phyloP scores from a whole-genome alignment of 2,888 invertebrate genomes.

The Drosophila percnosoma region DNA sequence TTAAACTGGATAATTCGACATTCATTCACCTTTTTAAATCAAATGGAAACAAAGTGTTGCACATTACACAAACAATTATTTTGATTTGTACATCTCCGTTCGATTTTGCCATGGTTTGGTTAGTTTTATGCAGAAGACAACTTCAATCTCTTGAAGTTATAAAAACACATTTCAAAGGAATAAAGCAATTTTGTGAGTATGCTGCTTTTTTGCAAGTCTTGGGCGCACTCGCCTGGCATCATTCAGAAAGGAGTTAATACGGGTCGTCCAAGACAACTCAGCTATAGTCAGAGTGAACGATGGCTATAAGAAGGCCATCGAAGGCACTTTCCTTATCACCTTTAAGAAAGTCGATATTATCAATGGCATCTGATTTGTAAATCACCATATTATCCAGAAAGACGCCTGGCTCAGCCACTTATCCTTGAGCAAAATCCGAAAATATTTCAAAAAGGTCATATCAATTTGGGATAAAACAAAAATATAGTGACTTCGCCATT shows the following conservation, averaged over 20 bases:
- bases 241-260: constrained; percentile 18
- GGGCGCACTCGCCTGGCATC: constrained; percentile 29
- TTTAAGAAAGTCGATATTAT: constrained; percentile 55
- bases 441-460: constrained; percentile 3
- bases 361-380: constrained; percentile 41
- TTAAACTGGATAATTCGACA: constrained; percentile 17
- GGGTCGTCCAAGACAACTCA: constrained; percentile 25
- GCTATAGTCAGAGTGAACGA: constrained; percentile 44
- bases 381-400: constrained; percentile 20
- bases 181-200: constrained; percentile 3
- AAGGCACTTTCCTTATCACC: constrained; percentile 61
- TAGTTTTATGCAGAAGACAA: constrained; percentile 5
- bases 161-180: background rate
- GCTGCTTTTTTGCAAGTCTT: constrained; percentile 3
- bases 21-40: constrained; percentile 14
- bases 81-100: background rate
- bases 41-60: constrained; percentile 10
- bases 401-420: constrained; percentile 22
- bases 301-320: constrained; percentile 53
- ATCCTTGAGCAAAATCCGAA: constrained; percentile 3
- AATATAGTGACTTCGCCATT: constrained; percentile 7
- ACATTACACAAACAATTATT: constrained; percentile 6
- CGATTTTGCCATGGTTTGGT: background rate
- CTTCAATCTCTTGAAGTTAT: constrained; percentile 4
- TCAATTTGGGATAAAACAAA: background rate